Base-by-base conservation (phyloP, 2,113 vertebrate species). In the Chlorodrepanis virens region DNA sequence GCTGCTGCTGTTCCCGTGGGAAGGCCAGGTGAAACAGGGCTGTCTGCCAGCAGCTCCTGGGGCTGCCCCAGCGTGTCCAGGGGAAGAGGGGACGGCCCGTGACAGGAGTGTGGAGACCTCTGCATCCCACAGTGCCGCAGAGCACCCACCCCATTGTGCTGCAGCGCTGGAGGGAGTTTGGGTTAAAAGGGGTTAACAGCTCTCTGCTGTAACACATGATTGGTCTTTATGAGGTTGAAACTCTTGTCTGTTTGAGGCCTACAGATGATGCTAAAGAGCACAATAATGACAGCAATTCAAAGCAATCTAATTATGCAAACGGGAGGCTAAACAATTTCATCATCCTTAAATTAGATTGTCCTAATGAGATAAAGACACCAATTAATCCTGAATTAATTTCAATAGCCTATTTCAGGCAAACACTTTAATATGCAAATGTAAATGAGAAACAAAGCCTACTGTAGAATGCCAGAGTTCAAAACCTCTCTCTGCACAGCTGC, bases 341-440 rank as follows among this genome's bases (percentile, higher is more conserved):
- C 99, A 99, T 99, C 98, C 98, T 98, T 98, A 98, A 99, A 99
- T 99, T 99, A 99, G 99, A 99, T 99, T 98, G 99, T 99, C 98
- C 99, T 99, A 99, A 99, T 99, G 99, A 99, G 99, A 99, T 99
- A 99, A 99, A 99, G 99, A 99, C 99, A 99, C 99, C 99, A 99
- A 99, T 99, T 99, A 99, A 99, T 99, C 99, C 99, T 99, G 98
- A 98, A 99, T 99, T 99, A 99, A 99, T 99, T 99, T 99, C 98
- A 98, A 98, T 97, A 98, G 98, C 98, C 98, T 98, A 98, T 99
- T 99, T 99, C 98, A 98, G 97, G 98, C 98, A 99, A 99, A 99
- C 98, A 99, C 98, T 98, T 98, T 99, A 99, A 99, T 99, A 99
- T 99, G 98, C 98, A 98, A 98, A 98, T 98, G 98, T 98, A 99